These are phyloP conservation scores for Hyperoplus lanceolatus DNA, from an alignment of 2,797 vertebrate genomes.

Conservation along the genomic window DNA sequence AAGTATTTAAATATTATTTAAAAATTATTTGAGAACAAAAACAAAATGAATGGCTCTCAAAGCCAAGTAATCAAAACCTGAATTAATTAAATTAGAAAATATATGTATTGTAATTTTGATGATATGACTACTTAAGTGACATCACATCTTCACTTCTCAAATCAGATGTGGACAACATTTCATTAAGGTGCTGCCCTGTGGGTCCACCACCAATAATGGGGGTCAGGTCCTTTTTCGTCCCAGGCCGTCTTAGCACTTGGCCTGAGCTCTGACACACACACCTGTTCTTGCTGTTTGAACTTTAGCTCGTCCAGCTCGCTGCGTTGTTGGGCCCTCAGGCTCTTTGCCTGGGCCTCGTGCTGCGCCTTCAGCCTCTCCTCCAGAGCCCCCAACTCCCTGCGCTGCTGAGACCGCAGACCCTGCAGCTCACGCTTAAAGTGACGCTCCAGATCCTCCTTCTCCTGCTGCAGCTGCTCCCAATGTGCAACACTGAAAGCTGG, in stretches of 20 bases:
- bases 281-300: conserved; percentile 90
- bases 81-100: neutral
- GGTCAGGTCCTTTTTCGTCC: too few species aligned
- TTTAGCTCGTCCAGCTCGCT: conserved; percentile 85
- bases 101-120: neutral
- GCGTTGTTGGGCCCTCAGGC: conserved; percentile 85
- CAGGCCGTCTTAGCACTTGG: too few species aligned
- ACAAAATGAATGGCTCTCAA: neutral
- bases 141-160: neutral
- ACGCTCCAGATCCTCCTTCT: conserved; percentile 93
- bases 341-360: conserved; percentile 78
- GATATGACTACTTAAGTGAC: neutral
- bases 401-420: conserved; percentile 87
- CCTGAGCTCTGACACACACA: conserved; percentile 28
- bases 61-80: neutral
- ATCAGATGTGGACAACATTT: neutral
- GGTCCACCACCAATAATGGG: too few species aligned
- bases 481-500: conserved; percentile 89
- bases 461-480: conserved; percentile 92
- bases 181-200: neutral
- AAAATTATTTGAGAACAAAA: neutral
- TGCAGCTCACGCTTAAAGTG: conserved; percentile 89
- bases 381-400: conserved; percentile 87
- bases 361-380: conserved; percentile 88
- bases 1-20: neutral